Percentiles rank a stretch among this genome's conserved stretches.
Evolutionary conservation across 2,888 invertebrate genomes (phyloP).

Genomic region (Eupithecia inturbata): DNA sequence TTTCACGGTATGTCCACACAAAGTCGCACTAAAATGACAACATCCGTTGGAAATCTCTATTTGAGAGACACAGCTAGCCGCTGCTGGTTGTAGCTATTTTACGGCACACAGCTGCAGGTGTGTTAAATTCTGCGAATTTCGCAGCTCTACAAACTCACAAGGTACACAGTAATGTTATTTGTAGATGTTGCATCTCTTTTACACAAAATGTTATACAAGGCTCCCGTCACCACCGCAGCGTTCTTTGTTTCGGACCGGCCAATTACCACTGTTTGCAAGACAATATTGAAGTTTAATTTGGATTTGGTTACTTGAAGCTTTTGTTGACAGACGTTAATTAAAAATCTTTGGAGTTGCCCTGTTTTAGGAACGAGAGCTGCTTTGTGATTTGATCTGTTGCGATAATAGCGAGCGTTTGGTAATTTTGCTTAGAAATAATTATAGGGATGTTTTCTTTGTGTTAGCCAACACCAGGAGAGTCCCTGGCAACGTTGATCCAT

Average conservation of each 20-base stretch:
- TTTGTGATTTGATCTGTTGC: slow-evolving; percentile 21
- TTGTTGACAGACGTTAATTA: slow-evolving; percentile 46
- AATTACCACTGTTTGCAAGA: slow-evolving; percentile 66
- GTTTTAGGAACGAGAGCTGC: slow-evolving; percentile 34
- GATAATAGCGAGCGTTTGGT: slow-evolving; percentile 9
- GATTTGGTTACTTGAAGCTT: slow-evolving; percentile 49
- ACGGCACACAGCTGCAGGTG: neutral
- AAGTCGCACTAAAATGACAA: neutral
- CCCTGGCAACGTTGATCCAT: neutral
- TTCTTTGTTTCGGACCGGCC: slow-evolving; percentile 56
- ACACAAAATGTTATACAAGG: slow-evolving; percentile 6
- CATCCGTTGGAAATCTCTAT: neutral
- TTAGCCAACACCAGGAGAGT: slow-evolving; percentile 1
- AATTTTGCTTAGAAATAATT: slow-evolving; percentile 17
- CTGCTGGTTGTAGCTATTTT: neutral
- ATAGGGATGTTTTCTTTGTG: slow-evolving; percentile 9
- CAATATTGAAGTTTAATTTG: slow-evolving; percentile 68
- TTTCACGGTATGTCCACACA: neutral
- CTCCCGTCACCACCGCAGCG: slow-evolving; percentile 39
- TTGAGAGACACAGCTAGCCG: neutral
- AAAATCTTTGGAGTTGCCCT: slow-evolving; percentile 38
- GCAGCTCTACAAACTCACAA: neutral
- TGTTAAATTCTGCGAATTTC: slow-evolving; percentile 2
- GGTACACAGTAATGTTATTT: neutral
- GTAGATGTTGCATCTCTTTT: neutral